Evolutionary conservation across 2,797 vertebrate species (phyloP).

Genomic region (Acanthis flammea): DNA sequence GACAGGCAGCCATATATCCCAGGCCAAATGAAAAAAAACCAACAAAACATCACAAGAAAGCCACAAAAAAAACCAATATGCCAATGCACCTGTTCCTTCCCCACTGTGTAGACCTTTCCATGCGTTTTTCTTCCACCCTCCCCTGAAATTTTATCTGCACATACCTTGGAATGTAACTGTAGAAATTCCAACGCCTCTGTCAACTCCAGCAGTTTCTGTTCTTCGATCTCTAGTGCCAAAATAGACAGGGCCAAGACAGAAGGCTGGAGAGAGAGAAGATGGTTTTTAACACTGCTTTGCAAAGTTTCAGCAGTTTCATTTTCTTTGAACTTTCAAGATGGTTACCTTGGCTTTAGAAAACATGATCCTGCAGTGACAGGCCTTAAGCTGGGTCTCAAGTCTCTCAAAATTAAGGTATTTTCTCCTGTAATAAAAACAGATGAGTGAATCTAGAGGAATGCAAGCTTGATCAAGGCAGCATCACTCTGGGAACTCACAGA

Average conservation of each 20-base stretch:
- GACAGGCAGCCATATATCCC: neutral
- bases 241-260: constrained; percentile 89
- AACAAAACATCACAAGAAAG: neutral
- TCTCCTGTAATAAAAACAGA: constrained; percentile 73
- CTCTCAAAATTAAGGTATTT: constrained; percentile 86
- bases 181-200: constrained; percentile 79
- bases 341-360: constrained; percentile 96
- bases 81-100: neutral
- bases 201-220: constrained; percentile 80
- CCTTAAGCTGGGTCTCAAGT: constrained; percentile 93
- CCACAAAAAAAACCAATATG: neutral
- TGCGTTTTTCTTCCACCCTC: neutral
- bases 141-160: neutral
- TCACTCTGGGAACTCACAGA: neutral
- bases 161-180: constrained; percentile 85
- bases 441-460: neutral
- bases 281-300: neutral
- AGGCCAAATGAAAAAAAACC: neutral
- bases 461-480: neutral
- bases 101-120: neutral
- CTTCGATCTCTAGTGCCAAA: constrained; percentile 83
- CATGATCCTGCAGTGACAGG: constrained; percentile 89
- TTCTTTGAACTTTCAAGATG: neutral
- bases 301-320: neutral
- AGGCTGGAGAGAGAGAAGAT: constrained; percentile 75